phyloP scores from a whole-genome alignment of 2,888 invertebrate genomes.

The Resseliella maxima region DNA sequence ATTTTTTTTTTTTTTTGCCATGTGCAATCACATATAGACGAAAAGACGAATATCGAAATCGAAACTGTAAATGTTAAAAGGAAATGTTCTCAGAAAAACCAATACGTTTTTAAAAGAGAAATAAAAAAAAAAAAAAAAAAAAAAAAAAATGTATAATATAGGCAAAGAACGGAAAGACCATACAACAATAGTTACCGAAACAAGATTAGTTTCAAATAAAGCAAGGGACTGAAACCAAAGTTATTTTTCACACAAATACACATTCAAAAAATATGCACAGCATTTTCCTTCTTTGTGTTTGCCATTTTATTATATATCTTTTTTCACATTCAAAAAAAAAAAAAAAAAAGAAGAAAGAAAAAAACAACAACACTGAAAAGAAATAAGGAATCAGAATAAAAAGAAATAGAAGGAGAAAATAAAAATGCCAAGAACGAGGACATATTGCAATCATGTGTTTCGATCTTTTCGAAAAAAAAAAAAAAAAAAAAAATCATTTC shows the following conservation, averaged over 20 bases:
- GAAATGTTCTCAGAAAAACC: constrained; percentile 4
- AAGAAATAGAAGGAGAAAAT: too few species aligned
- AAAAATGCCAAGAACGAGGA: background rate
- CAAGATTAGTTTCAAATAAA: background rate
- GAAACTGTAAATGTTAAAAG: background rate
- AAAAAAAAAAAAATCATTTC: too few species aligned
- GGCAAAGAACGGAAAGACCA: constrained; percentile 23
- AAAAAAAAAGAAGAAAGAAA: background rate
- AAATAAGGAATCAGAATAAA: too few species aligned
- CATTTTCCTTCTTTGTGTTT: background rate
- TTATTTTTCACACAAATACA: background rate
- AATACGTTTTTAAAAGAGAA: background rate
- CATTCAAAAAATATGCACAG: background rate
- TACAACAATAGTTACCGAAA: constrained; percentile 1
- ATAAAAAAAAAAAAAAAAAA: background rate
- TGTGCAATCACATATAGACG: background rate
- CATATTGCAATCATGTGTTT: constrained; percentile 24
- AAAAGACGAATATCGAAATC: background rate
- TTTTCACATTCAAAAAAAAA: background rate
- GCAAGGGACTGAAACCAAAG: background rate
- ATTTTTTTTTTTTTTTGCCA: background rate
- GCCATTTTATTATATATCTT: background rate
- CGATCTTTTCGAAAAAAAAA: background rate
- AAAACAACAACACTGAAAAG: too few species aligned
- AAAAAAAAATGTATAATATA: too few species aligned